A percentile compares a stretch with the other conserved stretches of the same genome.
These are phyloP conservation scores for Protaetia brevitarsis DNA, from an alignment of 1,140 invertebrate species.

Conservation along the genomic window DNA sequence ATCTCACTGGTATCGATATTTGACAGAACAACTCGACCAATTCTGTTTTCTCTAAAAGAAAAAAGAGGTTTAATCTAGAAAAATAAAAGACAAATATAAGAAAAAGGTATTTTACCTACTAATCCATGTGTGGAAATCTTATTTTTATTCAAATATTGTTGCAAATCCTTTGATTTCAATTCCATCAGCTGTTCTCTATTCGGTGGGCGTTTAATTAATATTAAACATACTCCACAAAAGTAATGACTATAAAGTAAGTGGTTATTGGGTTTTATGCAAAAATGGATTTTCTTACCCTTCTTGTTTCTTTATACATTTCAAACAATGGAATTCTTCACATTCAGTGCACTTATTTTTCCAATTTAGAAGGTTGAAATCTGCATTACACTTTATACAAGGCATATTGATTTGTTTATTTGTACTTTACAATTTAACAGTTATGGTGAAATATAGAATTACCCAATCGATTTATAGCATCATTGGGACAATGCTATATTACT, in stretches of 20 bases:
- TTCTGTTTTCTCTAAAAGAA: slow-evolving; percentile 43
- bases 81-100: background rate
- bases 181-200: slow-evolving; percentile 45
- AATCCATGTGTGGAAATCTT: slow-evolving; percentile 46
- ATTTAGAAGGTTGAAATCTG: slow-evolving; percentile 41
- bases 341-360: slow-evolving; percentile 45
- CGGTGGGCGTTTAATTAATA: slow-evolving; percentile 43
- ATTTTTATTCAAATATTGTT: slow-evolving; percentile 45
- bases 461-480: background rate
- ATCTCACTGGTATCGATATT: slow-evolving; percentile 40
- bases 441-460: background rate
- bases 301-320: slow-evolving; percentile 40
- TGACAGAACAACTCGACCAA: slow-evolving; percentile 44
- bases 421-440: background rate
- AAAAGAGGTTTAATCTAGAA: background rate
- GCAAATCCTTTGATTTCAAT: slow-evolving; percentile 46
- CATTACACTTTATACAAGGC: slow-evolving; percentile 42
- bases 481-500: background rate
- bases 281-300: slow-evolving; percentile 33
- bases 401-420: slow-evolving; percentile 28
- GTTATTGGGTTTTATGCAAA: background rate
- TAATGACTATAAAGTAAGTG: slow-evolving; percentile 32
- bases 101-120: slow-evolving; percentile 38
- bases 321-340: slow-evolving; percentile 42
- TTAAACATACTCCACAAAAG: slow-evolving; percentile 45